Base-by-base conservation (phyloP, 1,140 invertebrate genomes). In the Diachasmimorpha longicaudata region DNA sequence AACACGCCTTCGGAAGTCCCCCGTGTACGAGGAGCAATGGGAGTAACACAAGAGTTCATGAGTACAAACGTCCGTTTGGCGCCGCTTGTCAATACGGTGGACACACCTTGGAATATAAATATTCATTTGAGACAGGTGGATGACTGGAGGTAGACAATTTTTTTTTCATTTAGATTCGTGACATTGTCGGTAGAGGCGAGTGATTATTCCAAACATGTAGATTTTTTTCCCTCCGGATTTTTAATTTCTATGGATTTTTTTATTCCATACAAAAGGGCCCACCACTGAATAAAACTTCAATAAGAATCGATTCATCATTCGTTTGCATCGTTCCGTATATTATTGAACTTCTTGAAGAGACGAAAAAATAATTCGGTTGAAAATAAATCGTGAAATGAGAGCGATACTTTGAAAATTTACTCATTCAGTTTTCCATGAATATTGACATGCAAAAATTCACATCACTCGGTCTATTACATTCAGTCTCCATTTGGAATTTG, bases 1-100 rank as follows among this genome's bases (percentile, higher is more conserved):
- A 63, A 63, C 58, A 63, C 23, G 3, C 19, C 71, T 37, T 39
- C 23, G 48, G 44, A 63, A 16, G 58, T 72, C 76, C 44, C 76
- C 44, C 76, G 44, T 19, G 66, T 39, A 42, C 39, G 13, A 42
- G 39, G 39, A 11, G 39, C 39, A 42, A 42, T 42, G 39, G 39
- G 39, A 21, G 36, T 44, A 44, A 39, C 36, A 39, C 19, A 31
- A 70, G 31, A 42, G 39, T 42, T 42, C 39, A 42, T 68, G 16
- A 68, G 25, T 14, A 66, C 58, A 66, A 36, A 63, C 55, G 55
- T 3, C n/a, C 9, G 21, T 68, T 31, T 63, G 58, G 58, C 23
- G 58, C 58, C 58, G 23, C 21, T 14, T 10, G 58, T 63, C 21
- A 1, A 25, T 4, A 25, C 0, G n/a, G 52, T 21, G 52, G 52